phyloP scores from a whole-genome alignment of 1,140 invertebrate genomes.

The Hypsibius dujardini region DNA sequence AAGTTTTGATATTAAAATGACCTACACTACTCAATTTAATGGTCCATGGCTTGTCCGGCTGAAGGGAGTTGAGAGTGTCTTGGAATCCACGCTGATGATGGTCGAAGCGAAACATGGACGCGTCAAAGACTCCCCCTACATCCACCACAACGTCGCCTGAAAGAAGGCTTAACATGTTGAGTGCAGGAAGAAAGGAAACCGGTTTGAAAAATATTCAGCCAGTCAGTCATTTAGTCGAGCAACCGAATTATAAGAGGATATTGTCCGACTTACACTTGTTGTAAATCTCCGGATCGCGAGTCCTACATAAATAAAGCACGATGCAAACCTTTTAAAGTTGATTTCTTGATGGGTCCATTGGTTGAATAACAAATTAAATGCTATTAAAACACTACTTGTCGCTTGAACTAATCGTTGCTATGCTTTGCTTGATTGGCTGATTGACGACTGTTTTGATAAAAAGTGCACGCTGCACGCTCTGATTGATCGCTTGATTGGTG shows the following conservation, averaged over 20 bases:
- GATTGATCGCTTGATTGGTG: too few species aligned
- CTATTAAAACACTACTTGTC: slow-evolving; percentile 6
- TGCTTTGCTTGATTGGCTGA: not conserved
- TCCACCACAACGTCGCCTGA: slow-evolving; percentile 70
- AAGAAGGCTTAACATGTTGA: too few species aligned
- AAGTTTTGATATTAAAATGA: too few species aligned
- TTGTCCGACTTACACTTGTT: slow-evolving; percentile 42
- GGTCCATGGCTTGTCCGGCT: slow-evolving; percentile 37
- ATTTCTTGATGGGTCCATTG: too few species aligned
- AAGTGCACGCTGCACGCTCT: too few species aligned
- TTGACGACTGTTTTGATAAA: not conserved
- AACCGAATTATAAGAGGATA: too few species aligned
- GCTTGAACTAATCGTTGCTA: slow-evolving; percentile 19
- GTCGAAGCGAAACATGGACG: slow-evolving; percentile 58
- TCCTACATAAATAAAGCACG: slow-evolving; percentile 31
- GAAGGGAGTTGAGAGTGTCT: slow-evolving; percentile 43
- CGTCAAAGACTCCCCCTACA: slow-evolving; percentile 76
- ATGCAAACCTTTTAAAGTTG: not conserved
- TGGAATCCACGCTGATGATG: slow-evolving; percentile 72
- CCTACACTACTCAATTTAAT: slow-evolving; percentile 71
- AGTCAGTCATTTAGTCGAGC: too few species aligned
- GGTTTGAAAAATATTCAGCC: too few species aligned
- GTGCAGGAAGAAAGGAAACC: too few species aligned
- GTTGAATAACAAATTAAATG: not conserved
- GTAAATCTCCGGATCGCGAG: slow-evolving; percentile 46